Evolutionary conservation across 2,888 invertebrate genomes (phyloP).

Genomic region (Drosophila parthenogenetica): DNA sequence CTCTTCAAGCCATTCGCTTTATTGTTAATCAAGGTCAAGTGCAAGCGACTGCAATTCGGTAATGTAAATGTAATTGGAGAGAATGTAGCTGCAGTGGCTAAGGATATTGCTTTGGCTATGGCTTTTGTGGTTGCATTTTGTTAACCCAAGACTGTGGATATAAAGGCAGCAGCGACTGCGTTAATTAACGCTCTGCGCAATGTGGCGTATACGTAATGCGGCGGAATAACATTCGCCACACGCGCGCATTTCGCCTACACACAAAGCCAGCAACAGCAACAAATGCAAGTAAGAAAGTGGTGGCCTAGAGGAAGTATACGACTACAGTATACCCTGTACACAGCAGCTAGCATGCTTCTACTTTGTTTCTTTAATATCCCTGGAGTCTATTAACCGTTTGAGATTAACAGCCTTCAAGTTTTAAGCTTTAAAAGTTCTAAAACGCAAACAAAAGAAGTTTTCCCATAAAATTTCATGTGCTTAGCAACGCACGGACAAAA

Average conservation of each 20-base stretch:
- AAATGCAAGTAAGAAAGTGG: slow-evolving; percentile 1
- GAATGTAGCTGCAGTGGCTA: slow-evolving; percentile 27
- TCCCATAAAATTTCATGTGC: too few relatives aligned
- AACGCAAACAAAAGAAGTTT: too few relatives aligned
- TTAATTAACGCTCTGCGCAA: slow-evolving; percentile 67
- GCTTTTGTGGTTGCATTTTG: slow-evolving; percentile 42
- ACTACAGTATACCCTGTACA: background rate
- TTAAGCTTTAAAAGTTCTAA: too few relatives aligned
- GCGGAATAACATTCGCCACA: slow-evolving; percentile 67
- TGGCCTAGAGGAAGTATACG: background rate
- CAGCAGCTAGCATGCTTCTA: background rate
- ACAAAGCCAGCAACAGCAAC: slow-evolving; percentile 36
- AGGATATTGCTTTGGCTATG: slow-evolving; percentile 2
- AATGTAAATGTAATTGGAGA: slow-evolving; percentile 53
- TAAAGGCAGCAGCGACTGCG: slow-evolving; percentile 33
- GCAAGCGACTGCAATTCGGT: slow-evolving; percentile 15
- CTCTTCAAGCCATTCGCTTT: slow-evolving; percentile 22
- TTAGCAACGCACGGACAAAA: too few relatives aligned
- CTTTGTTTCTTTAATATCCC: too few relatives aligned
- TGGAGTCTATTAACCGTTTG: too few relatives aligned
- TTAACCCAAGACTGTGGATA: slow-evolving; percentile 45
- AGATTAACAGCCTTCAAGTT: too few relatives aligned
- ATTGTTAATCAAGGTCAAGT: slow-evolving; percentile 53
- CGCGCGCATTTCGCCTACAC: slow-evolving; percentile 70
- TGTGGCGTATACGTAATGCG: slow-evolving; percentile 76